These are phyloP conservation scores for Peromyscus leucopus DNA, from an alignment of 2,113 vertebrate species.

Conservation along the genomic window DNA sequence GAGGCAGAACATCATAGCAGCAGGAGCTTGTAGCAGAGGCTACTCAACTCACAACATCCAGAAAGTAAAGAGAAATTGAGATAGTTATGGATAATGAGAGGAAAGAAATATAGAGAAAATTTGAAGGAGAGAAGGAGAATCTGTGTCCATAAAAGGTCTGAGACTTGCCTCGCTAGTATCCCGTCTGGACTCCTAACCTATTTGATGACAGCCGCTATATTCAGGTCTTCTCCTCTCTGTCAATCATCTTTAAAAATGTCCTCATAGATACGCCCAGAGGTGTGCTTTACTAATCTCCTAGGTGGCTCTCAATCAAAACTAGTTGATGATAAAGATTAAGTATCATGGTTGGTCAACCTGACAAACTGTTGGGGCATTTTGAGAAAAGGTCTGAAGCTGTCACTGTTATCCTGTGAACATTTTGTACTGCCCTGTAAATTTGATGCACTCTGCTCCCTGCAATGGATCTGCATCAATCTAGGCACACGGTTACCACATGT, in stretches of 20 bases:
- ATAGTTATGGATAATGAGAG: not conserved
- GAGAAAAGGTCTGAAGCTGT: not conserved
- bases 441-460: not conserved
- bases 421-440: not conserved
- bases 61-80: not conserved
- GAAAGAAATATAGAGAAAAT: not conserved
- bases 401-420: not conserved
- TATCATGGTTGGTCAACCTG: not conserved
- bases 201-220: not conserved
- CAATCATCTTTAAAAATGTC: not conserved
- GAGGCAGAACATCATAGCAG: not conserved
- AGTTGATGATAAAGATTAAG: not conserved
- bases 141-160: too few species aligned
- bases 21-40: too few species aligned
- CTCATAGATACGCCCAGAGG: not conserved
- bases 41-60: not conserved
- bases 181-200: not conserved
- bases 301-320: not conserved
- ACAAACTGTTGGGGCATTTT: too few species aligned
- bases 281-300: not conserved
- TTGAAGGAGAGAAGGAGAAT: not conserved
- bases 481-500: not conserved
- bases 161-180: not conserved
- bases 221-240: not conserved
- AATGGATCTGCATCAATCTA: not conserved